Conservation (phyloP, 1,140 invertebrate genomes). For the Steinernema khuongi region DNA sequence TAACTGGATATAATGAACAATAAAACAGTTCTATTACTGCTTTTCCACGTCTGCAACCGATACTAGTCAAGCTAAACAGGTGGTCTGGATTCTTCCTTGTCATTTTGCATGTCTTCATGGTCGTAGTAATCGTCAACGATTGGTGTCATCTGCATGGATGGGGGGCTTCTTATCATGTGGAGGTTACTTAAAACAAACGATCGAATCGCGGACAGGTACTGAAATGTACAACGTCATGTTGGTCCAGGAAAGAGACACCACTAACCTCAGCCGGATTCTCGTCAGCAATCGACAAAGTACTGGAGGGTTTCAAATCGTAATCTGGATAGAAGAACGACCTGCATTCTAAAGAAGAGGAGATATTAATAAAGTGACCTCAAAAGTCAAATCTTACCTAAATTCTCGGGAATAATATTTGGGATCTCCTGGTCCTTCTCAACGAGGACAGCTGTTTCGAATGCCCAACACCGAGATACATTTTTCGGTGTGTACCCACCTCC, state of each 20-base stretch:
- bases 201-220: conserved; percentile 47
- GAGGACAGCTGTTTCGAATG: conserved; percentile 90
- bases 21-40: no score
- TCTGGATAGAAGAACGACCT: no score
- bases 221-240: conserved; percentile 25
- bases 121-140: conserved; percentile 21
- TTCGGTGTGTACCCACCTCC: conserved; percentile 89
- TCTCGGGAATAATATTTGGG: conserved; percentile 80
- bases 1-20: no score
- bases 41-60: no score
- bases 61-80: no score
- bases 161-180: conserved; percentile 40
- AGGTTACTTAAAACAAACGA: conserved; percentile 52
- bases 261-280: no score
- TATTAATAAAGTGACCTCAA: no score
- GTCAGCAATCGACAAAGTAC: no score
- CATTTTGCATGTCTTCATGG: no score
- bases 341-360: no score
- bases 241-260: no score
- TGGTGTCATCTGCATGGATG: conserved; percentile 55
- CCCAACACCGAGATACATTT: conserved; percentile 97
- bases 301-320: background rate
- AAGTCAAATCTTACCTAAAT: conserved; percentile 62
- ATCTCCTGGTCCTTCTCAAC: conserved; percentile 75
- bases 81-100: no score